Evolutionary conservation across 1,140 invertebrate genomes (phyloP).

Genomic region (Lycorma delicatula): DNA sequence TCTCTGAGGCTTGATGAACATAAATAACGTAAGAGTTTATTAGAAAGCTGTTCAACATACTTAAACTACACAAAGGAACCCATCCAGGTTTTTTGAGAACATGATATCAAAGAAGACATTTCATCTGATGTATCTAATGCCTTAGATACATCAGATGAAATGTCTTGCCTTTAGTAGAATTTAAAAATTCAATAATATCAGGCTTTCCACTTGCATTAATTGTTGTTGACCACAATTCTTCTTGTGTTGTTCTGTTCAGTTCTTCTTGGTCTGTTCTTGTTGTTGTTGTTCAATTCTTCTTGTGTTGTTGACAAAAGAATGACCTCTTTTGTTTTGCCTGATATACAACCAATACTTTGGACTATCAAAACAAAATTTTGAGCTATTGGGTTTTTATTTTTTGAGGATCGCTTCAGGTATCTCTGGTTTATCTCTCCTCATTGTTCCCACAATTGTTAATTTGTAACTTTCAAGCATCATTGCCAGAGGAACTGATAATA

Average conservation of each 20-base stretch:
- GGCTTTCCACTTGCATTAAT: conserved; percentile 27
- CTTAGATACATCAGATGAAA: too few relatives aligned
- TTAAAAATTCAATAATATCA: conserved; percentile 38
- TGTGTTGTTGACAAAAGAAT: neutral
- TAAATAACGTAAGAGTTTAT: neutral
- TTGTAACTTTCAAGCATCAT: conserved; percentile 26
- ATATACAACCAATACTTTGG: neutral
- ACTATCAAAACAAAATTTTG: neutral
- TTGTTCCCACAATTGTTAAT: conserved; percentile 18
- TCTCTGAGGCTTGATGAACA: neutral
- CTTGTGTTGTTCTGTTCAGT: too few relatives aligned
- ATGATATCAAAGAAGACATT: neutral
- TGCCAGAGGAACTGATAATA: conserved; percentile 15
- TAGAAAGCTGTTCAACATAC: too few relatives aligned
- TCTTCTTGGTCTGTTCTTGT: too few relatives aligned
- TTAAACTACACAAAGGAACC: neutral
- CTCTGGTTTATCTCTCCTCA: conserved; percentile 15
- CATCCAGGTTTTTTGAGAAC: neutral
- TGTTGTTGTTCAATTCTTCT: too few relatives aligned
- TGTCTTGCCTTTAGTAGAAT: conserved; percentile 39
- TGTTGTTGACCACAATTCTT: too few relatives aligned
- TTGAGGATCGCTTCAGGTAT: conserved; percentile 10
- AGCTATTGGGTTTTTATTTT: conserved; percentile 10
- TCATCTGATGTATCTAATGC: neutral
- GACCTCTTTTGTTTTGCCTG: neutral